Conservation (phyloP, 1,140 invertebrate species). For the Amphibalanus amphitrite region DNA sequence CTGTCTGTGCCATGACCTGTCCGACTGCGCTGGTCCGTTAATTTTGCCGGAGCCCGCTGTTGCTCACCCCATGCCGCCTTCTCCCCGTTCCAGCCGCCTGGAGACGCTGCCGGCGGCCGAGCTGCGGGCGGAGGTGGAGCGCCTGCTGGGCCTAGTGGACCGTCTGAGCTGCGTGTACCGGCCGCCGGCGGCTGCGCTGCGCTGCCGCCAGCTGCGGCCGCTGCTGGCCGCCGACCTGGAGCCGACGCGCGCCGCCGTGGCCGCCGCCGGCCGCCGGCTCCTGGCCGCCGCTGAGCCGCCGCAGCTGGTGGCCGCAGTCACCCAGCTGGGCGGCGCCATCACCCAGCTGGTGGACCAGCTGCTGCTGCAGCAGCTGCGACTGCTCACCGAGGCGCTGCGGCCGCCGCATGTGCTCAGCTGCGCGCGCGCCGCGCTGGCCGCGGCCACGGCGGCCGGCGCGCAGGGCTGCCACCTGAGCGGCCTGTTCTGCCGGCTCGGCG, state of each 20-base stretch:
- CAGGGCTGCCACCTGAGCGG: slow-evolving; percentile 39
- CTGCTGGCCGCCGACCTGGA: slow-evolving; percentile 19
- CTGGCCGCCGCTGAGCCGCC: slow-evolving; percentile 11
- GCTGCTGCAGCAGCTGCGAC: slow-evolving; percentile 20
- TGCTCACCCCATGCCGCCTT: too few relatives aligned
- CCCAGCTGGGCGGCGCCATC: slow-evolving; percentile 24
- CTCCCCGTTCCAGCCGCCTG: neutral
- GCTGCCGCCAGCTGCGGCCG: slow-evolving; percentile 9
- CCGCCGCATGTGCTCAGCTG: slow-evolving; percentile 15
- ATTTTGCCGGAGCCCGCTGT: too few relatives aligned
- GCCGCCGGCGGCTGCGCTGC: neutral
- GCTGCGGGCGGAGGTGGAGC: neutral
- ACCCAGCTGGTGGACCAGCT: slow-evolving; percentile 19
- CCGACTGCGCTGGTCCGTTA: too few relatives aligned
- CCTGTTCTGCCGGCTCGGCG: slow-evolving; percentile 39
- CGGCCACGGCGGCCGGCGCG: slow-evolving; percentile 20
- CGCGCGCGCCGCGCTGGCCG: slow-evolving; percentile 14
- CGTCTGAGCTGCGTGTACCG: slow-evolving; percentile 11
- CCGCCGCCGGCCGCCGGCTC: neutral
- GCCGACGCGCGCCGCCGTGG: slow-evolving; percentile 15
- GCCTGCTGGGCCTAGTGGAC: slow-evolving; percentile 1
- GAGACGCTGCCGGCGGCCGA: neutral
- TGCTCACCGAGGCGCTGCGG: slow-evolving; percentile 19
- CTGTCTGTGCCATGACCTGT: too few relatives aligned
- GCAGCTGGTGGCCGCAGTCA: slow-evolving; percentile 21